Evolutionary conservation across 2,888 invertebrate species (phyloP), one percentile per base, ranked within the genome.

Genomic region (Drosophila neutralis): DNA sequence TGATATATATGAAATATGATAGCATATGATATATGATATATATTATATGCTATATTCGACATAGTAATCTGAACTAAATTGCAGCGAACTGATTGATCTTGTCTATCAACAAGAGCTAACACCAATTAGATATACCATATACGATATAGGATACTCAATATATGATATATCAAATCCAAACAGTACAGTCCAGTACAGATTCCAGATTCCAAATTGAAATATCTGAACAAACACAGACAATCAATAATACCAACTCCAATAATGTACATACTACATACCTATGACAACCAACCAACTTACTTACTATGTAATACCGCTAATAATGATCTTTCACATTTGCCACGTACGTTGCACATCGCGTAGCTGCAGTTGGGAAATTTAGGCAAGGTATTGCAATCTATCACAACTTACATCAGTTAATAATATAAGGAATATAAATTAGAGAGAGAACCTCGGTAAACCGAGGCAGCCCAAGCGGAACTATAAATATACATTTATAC

Each of bases 311-410:
- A 73, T 54, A 31, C 36, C 62, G 42, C 64, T 75, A 76, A 71
- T 83, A 76, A 73, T 81, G 62, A 58, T 80, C 69, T 83, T 73
- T 77, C 70, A 70, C 61, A 83, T 83, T 73, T 88, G 83, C 35
- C 83, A 69, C 8, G 69, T 70, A 75, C 68, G 65, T 73, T 77
- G 70, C 66, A 72, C 83, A 63, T 68, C 74, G 70, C 63, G 79
- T 85, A 91, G 91, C 91, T 91, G 91, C 91, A 92, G 91, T 91
- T 91, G 92, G 91, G 91, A 91, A 92, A 91, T 76, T 89, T 91
- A 71, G 91, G 91, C 83, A 92, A 91, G 91, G 91, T 91, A 91
- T 82, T 80, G 69, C 83, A 82, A 67, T 63, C 56, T 45, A 53
- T 63, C 36, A 65, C 63, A 69, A 66, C 54, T 66, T 29, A 60